These are phyloP conservation scores for Leucoraja ocellata DNA, from an alignment of 2,797 vertebrate species.

Conservation along the genomic window DNA sequence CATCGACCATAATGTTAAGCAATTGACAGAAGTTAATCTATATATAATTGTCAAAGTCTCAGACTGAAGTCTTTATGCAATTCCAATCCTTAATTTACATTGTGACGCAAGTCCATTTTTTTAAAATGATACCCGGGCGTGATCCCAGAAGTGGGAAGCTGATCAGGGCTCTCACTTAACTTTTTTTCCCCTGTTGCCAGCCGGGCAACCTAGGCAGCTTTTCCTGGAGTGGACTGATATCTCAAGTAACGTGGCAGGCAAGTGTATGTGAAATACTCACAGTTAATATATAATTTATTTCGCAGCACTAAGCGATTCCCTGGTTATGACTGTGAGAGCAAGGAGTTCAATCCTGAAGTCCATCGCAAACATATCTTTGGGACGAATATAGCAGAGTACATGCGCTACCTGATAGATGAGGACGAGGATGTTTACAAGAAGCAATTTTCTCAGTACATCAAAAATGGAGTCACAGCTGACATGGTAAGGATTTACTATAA, in stretches of 20 bases:
- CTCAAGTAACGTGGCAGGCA: constrained; percentile 42
- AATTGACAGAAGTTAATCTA: background rate
- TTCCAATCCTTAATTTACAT: background rate
- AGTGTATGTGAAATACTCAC: background rate
- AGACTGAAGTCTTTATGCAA: background rate
- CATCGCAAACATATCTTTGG: constrained; percentile 96
- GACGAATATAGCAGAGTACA: constrained; percentile 85
- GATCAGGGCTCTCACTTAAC: too few species aligned
- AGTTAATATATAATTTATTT: constrained; percentile 36
- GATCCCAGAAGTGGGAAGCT: too few species aligned
- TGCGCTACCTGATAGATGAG: constrained; percentile 86
- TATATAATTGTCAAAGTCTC: background rate
- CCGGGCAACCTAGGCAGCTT: too few species aligned
- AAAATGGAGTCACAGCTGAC: constrained; percentile 79
- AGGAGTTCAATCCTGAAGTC: constrained; percentile 93
- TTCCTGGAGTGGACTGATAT: constrained; percentile 72
- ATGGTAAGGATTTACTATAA: constrained; percentile 56
- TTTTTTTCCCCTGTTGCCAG: too few species aligned
- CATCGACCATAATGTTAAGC: background rate
- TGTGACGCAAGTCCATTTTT: background rate
- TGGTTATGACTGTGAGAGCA: constrained; percentile 88
- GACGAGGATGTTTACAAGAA: constrained; percentile 92
- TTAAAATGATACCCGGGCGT: background rate
- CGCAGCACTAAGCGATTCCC: constrained; percentile 92
- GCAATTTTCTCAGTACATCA: constrained; percentile 94